A percentile compares a stretch with the other conserved stretches of the same genome.
Evolutionary conservation across 2,113 vertebrate species (phyloP).

Genomic region (Morone chrysops): DNA sequence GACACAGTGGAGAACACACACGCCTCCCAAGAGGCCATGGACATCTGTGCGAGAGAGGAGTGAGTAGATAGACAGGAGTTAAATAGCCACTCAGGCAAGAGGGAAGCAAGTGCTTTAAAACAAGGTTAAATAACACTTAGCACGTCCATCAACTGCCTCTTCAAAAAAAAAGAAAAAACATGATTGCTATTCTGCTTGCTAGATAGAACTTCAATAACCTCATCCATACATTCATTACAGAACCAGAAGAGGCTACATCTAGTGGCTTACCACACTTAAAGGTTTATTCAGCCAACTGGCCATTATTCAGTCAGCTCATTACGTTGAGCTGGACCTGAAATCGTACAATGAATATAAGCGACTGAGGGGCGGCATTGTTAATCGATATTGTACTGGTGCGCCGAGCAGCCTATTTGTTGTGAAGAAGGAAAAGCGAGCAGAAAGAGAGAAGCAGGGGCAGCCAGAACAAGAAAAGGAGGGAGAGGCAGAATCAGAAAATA

Average conservation of each 20-base stretch:
- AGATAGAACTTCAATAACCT: constrained; percentile 64
- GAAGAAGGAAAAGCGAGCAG: constrained; percentile 40
- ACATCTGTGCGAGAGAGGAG: constrained; percentile 58
- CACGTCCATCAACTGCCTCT: constrained; percentile 81
- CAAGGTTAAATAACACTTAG: constrained; percentile 86
- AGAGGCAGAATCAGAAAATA: constrained; percentile 69
- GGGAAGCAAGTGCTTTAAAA: constrained; percentile 84
- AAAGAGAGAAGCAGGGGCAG: constrained; percentile 29
- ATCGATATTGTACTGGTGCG: constrained; percentile 75
- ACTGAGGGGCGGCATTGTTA: constrained; percentile 62
- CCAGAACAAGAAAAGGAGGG: constrained; percentile 56
- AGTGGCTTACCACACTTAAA: constrained; percentile 63
- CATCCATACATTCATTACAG: constrained; percentile 74
- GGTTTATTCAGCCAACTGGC: constrained; percentile 68
- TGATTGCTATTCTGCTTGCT: constrained; percentile 61
- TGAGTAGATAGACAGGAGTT: constrained; percentile 79
- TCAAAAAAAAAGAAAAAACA: constrained; percentile 65
- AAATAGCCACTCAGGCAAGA: constrained; percentile 83
- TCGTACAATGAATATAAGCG: constrained; percentile 47
- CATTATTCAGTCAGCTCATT: constrained; percentile 76
- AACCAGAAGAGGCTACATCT: constrained; percentile 49
- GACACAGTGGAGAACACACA: constrained; percentile 29
- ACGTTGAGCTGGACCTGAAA: constrained; percentile 55
- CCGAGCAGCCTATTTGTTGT: constrained; percentile 59
- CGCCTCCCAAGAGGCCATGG: constrained; percentile 55